These are phyloP conservation scores for Varecia variegata DNA, from an alignment of 2,797 vertebrate genomes.

Conservation along the genomic window DNA sequence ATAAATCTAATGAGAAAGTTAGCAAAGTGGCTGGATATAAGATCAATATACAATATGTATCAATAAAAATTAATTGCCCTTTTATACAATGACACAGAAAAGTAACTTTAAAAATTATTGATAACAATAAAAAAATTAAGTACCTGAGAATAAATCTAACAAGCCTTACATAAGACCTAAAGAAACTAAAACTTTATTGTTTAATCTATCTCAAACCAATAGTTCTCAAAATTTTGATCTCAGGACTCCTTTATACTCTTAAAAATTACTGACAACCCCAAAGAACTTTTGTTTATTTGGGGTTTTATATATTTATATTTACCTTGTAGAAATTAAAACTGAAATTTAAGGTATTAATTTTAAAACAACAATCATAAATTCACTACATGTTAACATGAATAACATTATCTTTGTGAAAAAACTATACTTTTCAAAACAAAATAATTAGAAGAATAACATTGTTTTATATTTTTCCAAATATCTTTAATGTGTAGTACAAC, in stretches of 20 bases:
- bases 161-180: not conserved
- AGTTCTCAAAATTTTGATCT: conserved; percentile 9
- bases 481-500: not conserved
- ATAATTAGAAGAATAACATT: not conserved
- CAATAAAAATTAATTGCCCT: conserved; percentile 24
- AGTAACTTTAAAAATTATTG: not conserved
- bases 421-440: not conserved
- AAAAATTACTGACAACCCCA: not conserved
- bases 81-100: conserved; percentile 11
- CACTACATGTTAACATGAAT: not conserved
- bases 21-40: conserved; percentile 50
- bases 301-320: conserved; percentile 27
- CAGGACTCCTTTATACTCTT: not conserved
- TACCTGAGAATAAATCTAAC: not conserved
- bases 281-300: conserved; percentile 15
- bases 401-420: not conserved
- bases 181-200: conserved; percentile 16
- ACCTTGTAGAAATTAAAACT: conserved; percentile 2
- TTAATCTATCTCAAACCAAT: conserved; percentile 1
- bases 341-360: conserved; percentile 1
- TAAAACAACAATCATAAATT: not conserved
- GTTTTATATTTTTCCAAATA: conserved; percentile 36
- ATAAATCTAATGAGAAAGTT: not conserved
- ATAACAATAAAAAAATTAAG: conserved; percentile 24
- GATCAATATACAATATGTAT: conserved; percentile 32